These are phyloP conservation scores for Hemithea aestivaria DNA, from an alignment of 2,888 invertebrate species.

Conservation along the genomic window DNA sequence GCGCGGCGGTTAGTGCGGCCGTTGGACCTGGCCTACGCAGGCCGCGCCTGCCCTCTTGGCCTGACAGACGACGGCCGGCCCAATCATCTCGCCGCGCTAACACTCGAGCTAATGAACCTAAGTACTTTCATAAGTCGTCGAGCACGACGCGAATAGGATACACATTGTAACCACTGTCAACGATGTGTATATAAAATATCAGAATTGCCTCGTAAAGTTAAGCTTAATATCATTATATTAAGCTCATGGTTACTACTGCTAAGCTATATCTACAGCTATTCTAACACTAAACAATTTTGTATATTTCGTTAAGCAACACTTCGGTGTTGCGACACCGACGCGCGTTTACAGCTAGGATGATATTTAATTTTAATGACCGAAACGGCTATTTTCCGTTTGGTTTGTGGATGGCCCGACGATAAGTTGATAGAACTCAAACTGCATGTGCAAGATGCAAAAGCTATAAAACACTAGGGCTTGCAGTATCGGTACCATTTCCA, in stretches of 20 bases:
- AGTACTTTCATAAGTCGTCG: slow-evolving; percentile 8
- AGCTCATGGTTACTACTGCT: too few relatives aligned
- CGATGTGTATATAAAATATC: too few relatives aligned
- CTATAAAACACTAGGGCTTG: too few relatives aligned
- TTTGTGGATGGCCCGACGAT: slow-evolving; percentile 4
- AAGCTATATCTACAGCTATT: too few relatives aligned
- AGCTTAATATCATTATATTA: too few relatives aligned
- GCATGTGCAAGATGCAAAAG: too few relatives aligned
- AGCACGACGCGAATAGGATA: slow-evolving; percentile 1
- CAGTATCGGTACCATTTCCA: too few relatives aligned
- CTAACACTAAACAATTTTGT: too few relatives aligned
- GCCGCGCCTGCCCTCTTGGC: slow-evolving; percentile 45
- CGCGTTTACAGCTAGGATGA: slow-evolving; percentile 6
- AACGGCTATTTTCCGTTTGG: slow-evolving; percentile 23
- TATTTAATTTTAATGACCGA: slow-evolving; percentile 16
- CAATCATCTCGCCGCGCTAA: slow-evolving; percentile 34
- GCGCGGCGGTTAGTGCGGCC: slow-evolving; percentile 55
- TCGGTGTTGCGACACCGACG: too few relatives aligned
- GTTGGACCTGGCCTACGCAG: slow-evolving; percentile 62
- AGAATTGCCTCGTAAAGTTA: too few relatives aligned
- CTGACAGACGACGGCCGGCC: slow-evolving; percentile 30
- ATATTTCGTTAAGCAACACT: too few relatives aligned
- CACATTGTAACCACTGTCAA: slow-evolving; percentile 16
- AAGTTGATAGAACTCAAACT: too few relatives aligned
- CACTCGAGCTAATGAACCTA: slow-evolving; percentile 23